Evolutionary conservation across 2,888 invertebrate genomes (phyloP), one percentile per base, ranked within the genome.

Genomic region (Myathropa florea): DNA sequence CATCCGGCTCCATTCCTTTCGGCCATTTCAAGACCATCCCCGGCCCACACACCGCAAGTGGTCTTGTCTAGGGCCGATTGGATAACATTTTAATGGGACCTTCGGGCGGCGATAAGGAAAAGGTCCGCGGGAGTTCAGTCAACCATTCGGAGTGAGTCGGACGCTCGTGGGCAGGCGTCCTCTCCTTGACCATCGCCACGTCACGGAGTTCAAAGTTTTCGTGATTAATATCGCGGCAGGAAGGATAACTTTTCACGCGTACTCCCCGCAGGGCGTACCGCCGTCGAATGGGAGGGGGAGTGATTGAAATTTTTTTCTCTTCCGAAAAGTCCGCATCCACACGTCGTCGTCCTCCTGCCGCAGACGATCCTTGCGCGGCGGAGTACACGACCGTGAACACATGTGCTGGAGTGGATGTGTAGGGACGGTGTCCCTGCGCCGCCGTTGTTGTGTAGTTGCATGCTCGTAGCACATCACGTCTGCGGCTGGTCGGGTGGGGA

Each of bases 191-290:
- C 60, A 26, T n/a, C 28, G 9, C 61, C 63, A 63, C 30, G 21
- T 23, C 4, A 26, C 26, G 36, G 7, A 24, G n/a, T 59, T 70
- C 24, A 36, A 70, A 59, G 39, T 57, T 70, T 33, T 12, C 28
- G 30, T 46, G 72, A 73, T 73, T 55, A 73, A 73, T 33, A 63
- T 14, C 60, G 26, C 28, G 23, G 26, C 39, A 18, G n/a, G 23
- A 57, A 23, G 46, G 65, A 65, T 18, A 68, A 33, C 30, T 68
- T 68, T 68, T 12, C 46, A 46, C 46, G 18, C 46, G 46, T 46
- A 46, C 46, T 6, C 4, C 46, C 46, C 46, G 18, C 7, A 1
- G 46, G n/a, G 12, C 12, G 33, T 10, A 10, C 33, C 33, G 33
- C 12, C 0, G 12, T 28, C 7, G 0, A 7, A 7, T 4, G 33